Evolutionary conservation across 2,113 vertebrate species (phyloP), one percentile per base, ranked within the genome.

Genomic region (Glaucomys volans): DNA sequence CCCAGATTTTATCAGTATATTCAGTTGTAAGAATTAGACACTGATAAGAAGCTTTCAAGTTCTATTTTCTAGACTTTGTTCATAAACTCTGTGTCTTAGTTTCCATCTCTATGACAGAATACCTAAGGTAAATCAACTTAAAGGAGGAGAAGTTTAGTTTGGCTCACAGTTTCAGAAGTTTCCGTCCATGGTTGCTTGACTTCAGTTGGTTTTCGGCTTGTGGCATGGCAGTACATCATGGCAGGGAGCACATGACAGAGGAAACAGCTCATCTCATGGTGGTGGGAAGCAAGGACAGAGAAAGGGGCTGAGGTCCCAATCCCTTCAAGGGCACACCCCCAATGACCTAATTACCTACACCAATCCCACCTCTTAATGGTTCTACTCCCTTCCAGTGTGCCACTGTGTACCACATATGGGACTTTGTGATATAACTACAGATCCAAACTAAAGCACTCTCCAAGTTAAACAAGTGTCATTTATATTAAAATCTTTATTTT

Each of bases 401-500:
- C 62, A 28, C 22, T n/a, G n/a, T n/a, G n/a, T n/a, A n/a, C n/a
- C n/a, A 54, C 14, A 5, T 47, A 42, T 12, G 18, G 20, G 74
- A 18, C 30, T 30, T 47, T 83, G 35, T 40, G 17, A 17, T 11
- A 24, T 10, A 6, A 13, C 35, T 66, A 2, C n/a, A 47, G 32
- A 22, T 47, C 50, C 64, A 87, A 37, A 80, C 47, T 50, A 18
- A 30, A 30, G 35, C 50, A 69, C 40, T 94, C 47, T 90, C 0
- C 14, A 87, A 86, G 42, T 64, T 40, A 91, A 86, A 80, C 28
- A 7, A 59, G 69, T 64, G 13, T 67, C 57, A 4, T 66, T 79
- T 81, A 77, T 54, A 79, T 86, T 76, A n/a, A 66, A 11, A 47
- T 74, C 22, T 89, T 62, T 84, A 72, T 66, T 87, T 95, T 62